Conservation (phyloP, 2,797 vertebrate genomes). For the Channa striata region DNA sequence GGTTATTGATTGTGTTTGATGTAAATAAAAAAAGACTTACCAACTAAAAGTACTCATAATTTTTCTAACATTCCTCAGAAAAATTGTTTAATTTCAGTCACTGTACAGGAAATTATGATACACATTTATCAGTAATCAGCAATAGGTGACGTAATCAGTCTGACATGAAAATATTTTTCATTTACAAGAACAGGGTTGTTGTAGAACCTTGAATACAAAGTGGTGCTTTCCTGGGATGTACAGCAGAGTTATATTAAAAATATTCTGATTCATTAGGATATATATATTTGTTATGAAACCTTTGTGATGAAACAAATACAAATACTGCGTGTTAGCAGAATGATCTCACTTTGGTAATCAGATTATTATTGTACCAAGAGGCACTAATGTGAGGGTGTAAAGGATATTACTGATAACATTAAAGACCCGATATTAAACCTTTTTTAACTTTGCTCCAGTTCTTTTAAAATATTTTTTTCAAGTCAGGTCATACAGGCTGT, state of each 20-base stretch:
- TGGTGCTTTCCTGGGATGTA: background rate
- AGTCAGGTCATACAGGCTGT: background rate
- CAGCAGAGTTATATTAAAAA: background rate
- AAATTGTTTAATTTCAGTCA: too few species aligned
- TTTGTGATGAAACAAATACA: background rate
- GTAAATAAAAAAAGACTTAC: background rate
- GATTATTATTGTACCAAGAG: background rate
- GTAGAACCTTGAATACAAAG: too few species aligned
- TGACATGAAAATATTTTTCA: conserved; percentile 8
- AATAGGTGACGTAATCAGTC: conserved; percentile 2
- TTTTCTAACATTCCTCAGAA: background rate
- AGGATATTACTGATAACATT: too few species aligned
- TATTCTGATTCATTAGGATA: background rate
- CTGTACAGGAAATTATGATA: too few species aligned
- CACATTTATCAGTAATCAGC: background rate
- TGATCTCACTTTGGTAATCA: too few species aligned
- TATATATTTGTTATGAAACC: too few species aligned
- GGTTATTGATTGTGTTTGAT: conserved; percentile 9
- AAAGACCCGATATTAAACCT: too few species aligned
- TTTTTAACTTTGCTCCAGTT: too few species aligned
- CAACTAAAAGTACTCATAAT: background rate
- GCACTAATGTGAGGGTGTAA: too few species aligned
- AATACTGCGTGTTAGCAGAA: too few species aligned
- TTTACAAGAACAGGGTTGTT: too few species aligned
- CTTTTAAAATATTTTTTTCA: background rate